Base-by-base conservation (phyloP, 2,113 vertebrate genomes). In the Myiozetetes cayanensis region DNA sequence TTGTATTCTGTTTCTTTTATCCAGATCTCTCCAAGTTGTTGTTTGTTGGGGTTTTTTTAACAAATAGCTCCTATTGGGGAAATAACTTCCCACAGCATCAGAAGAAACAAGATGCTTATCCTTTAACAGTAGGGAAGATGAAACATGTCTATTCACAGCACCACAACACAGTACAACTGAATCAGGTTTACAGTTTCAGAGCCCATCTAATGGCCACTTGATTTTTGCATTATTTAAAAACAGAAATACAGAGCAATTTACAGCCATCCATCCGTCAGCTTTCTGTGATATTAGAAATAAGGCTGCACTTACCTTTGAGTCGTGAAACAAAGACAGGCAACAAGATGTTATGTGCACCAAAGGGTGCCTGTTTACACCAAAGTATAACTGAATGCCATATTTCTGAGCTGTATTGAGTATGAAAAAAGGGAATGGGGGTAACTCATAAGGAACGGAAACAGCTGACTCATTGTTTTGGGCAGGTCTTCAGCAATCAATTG, bases 401-500 rank as follows among this genome's bases (percentile, higher is more conserved):
- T 85, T 83, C 71, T 77, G 82, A 90, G 58, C 12, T 44, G 8
- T 15, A 55, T 7, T 24, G 14, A 89, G 56, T 61, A 52, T n/a
- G 55, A 35, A 89, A 85, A 88, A 65, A 59, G n/a, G 56, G 7
- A 19, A 50, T 75, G 80, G 22, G 53, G 77, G 78, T 90, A 95
- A 85, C 80, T 89, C 67, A 63, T 31, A 89, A 68, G 50, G 72
- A 93, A 96, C 66, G 91, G 61, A 95, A 97, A 96, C 55, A 89
- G 88, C 92, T 96, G 81, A 97, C 52, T 94, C 52, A 28, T 44
- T 90, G 71, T 95, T 97, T 95, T 87, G 96, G 59, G 75, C 86
- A 95, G 73, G 73, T 74, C 89, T 96, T 91, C 85, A 93, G 71
- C 85, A 79, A 97, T 97, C 91, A 96, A 89, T 97, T 96, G 97